A percentile compares a stretch with the other conserved stretches of the same genome.
Conservation (phyloP, 1,140 invertebrate species). For the Rhyzopertha dominica region DNA sequence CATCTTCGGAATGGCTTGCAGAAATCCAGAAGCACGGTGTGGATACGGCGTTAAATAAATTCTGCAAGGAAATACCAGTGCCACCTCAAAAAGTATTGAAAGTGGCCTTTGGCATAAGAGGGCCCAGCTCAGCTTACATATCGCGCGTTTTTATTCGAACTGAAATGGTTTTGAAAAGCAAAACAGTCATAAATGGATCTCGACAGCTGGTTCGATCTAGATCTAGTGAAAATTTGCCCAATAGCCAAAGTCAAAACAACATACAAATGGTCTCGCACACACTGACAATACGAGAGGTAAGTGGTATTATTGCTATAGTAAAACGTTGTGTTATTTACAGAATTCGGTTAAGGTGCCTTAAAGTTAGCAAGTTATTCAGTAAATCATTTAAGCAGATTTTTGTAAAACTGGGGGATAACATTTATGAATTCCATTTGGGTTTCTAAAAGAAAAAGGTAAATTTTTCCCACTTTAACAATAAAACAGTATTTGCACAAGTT, state of each 20-base stretch:
- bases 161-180: constrained; percentile 85
- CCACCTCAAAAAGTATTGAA: constrained; percentile 79
- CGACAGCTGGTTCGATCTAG: constrained; percentile 68
- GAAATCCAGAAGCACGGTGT: constrained; percentile 78
- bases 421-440: too few species aligned
- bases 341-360: too few species aligned
- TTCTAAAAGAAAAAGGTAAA: too few species aligned
- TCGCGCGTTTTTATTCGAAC: constrained; percentile 85
- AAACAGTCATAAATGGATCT: constrained; percentile 61
- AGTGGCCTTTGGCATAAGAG: constrained; percentile 87
- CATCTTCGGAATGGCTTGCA: constrained; percentile 71
- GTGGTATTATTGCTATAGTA: constrained; percentile 16
- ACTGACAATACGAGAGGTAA: constrained; percentile 84
- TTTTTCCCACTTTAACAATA: too few species aligned
- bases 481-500: too few species aligned
- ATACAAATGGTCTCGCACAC: constrained; percentile 92
- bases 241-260: constrained; percentile 85
- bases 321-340: too few species aligned
- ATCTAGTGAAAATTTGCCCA: constrained; percentile 82
- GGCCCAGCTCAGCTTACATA: constrained; percentile 85
- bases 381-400: too few species aligned
- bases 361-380: too few species aligned
- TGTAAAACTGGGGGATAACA: too few species aligned
- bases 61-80: constrained; percentile 83
- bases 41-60: constrained; percentile 74